Conservation (phyloP, 2,888 invertebrate genomes). For the Gymnocheta viridis region DNA sequence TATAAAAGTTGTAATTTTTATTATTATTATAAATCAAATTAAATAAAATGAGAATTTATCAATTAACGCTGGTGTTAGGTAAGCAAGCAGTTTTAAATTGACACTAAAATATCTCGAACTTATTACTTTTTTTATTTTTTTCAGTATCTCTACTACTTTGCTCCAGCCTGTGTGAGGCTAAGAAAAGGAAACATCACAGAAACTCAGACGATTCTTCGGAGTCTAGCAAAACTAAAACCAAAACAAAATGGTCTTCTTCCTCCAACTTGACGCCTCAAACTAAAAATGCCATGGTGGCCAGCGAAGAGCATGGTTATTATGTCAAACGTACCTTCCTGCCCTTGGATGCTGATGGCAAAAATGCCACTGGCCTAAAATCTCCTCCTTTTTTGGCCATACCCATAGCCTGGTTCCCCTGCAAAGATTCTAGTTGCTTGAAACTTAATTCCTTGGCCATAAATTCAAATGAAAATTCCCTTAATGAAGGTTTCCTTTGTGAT, state of each 20-base stretch:
- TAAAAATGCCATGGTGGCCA: conserved; percentile 74
- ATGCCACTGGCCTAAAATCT: conserved; percentile 68
- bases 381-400: conserved; percentile 78
- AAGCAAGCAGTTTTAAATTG: background rate
- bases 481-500: conserved; percentile 77
- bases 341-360: conserved; percentile 27
- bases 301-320: conserved; percentile 78
- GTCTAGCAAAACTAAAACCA: conserved; percentile 75
- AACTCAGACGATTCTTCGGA: conserved; percentile 70
- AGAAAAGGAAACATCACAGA: conserved; percentile 73
- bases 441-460: conserved; percentile 74
- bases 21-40: background rate
- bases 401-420: conserved; percentile 77
- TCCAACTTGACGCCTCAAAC: conserved; percentile 71
- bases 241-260: conserved; percentile 78
- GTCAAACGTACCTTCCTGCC: conserved; percentile 78
- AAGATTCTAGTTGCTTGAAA: conserved; percentile 70
- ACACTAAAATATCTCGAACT: background rate
- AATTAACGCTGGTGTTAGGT: conserved; percentile 46
- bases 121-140: background rate
- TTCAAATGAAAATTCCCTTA: conserved; percentile 73
- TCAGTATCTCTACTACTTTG: conserved; percentile 71
- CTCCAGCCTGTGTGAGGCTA: conserved; percentile 72
- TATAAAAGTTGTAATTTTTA: background rate
- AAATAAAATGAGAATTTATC: conserved; percentile 55